Evolutionary conservation across 2,888 invertebrate genomes (phyloP).

Genomic region (Cephus rjabovi): DNA sequence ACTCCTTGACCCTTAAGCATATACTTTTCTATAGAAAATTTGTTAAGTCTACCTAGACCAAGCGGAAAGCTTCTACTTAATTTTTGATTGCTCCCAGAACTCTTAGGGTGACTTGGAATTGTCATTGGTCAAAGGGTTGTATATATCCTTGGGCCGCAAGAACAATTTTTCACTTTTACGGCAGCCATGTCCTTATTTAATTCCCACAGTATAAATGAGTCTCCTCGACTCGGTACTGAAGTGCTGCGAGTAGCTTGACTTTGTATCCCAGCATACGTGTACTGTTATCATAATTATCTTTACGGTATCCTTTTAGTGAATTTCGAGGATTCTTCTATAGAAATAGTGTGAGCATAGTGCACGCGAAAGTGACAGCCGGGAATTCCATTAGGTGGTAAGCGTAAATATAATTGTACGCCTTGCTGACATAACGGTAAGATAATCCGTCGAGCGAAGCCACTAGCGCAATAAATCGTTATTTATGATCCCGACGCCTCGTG

Average conservation of each 20-base stretch:
- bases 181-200: neutral
- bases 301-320: neutral
- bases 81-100: neutral
- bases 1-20: neutral
- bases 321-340: neutral
- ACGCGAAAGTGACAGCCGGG: conserved; percentile 11
- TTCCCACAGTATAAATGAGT: neutral
- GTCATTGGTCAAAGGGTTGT: neutral
- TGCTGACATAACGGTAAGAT: conserved; percentile 64
- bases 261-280: neutral
- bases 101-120: neutral
- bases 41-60: neutral
- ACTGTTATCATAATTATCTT: neutral
- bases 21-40: neutral
- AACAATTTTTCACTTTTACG: neutral
- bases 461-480: conserved; percentile 63
- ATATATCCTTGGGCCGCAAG: neutral
- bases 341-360: neutral
- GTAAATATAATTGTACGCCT: conserved; percentile 60
- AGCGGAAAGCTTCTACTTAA: neutral
- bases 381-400: conserved; percentile 59
- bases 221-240: neutral
- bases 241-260: neutral
- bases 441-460: conserved; percentile 60
- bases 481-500: conserved; percentile 53